Conservation (phyloP, 2,113 vertebrate genomes). For the Agapornis roseicollis region DNA sequence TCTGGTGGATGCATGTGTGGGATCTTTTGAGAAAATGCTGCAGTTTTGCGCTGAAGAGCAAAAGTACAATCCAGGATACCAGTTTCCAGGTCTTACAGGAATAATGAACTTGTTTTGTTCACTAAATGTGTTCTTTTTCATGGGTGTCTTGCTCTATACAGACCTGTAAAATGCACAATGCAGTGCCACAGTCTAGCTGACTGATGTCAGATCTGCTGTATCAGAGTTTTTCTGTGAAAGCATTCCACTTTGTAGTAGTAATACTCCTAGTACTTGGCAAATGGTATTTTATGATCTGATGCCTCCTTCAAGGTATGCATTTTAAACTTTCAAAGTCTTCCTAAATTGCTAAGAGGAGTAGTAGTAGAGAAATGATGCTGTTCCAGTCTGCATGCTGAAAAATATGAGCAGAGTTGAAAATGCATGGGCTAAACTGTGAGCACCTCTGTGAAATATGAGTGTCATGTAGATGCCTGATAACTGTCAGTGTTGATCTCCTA, state of each 20-base stretch:
- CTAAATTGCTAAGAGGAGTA: not conserved
- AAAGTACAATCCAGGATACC: not conserved
- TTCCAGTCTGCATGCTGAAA: not conserved
- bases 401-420: not conserved
- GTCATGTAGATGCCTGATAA: not conserved
- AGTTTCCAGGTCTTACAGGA: not conserved
- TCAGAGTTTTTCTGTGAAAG: not conserved
- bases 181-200: not conserved
- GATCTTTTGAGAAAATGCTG: not conserved
- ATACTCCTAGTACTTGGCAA: not conserved
- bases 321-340: not conserved
- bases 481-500: not conserved
- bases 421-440: not conserved
- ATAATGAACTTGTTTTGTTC: not conserved
- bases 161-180: not conserved
- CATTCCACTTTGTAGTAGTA: not conserved
- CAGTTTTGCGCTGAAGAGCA: not conserved
- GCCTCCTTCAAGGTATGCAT: not conserved
- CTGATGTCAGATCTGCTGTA: not conserved
- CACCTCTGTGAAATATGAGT: constrained; percentile 20
- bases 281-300: not conserved
- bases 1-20: not conserved
- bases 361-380: not conserved
- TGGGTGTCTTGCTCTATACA: not conserved
- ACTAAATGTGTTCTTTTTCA: not conserved